Base-by-base conservation (phyloP, 1,140 invertebrate species). In the Mizuhopecten yessoensis region DNA sequence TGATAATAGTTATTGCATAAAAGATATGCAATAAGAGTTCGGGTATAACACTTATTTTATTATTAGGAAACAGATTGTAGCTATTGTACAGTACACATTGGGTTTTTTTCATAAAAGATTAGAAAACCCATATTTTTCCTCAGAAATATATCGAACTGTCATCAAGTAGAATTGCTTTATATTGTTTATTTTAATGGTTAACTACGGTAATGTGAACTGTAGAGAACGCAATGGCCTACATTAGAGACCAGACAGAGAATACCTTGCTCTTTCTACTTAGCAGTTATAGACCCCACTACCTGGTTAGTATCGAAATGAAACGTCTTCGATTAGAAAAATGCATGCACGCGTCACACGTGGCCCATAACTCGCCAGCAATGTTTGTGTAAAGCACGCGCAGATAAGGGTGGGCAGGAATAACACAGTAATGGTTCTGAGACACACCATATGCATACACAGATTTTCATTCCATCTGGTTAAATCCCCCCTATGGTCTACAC, bases 271-370 rank as follows among this genome's bases (percentile, higher is more conserved):
- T 75, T 75, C n/a, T 75, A 75, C 57, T 11, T 29, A 29, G 9
- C 57, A n/a, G n/a, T 75, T 75, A 75, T 75, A 75, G 57, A n/a
- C 11, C 29, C 5, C 57, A 75, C 1, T 75, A 75, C 57, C 57
- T 75, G 57, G 57, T 17, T 29, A 75, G 29, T 75, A 29, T 75
- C 23, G 57, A 75, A 75, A 75, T 75, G 57, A 75, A 75, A 75
- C 57, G 57, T 75, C 57, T 75, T 75, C 57, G 57, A 75, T 75
- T 75, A 75, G 57, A 75, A 75, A 75, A 75, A 75, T 75, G 57
- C 57, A 75, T 75, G 57, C 57, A 75, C 57, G n/a, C 57, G 57
- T 75, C n/a, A 75, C 57, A 75, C 57, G 57, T 75, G 57, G 57
- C 57, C 57, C 57, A 75, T 75, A 75, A 75, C 57, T 75, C 57